Evolutionary conservation across 2,888 invertebrate genomes (phyloP), one percentile per base, ranked within the genome.

Genomic region (Gryllus longicercus): DNA sequence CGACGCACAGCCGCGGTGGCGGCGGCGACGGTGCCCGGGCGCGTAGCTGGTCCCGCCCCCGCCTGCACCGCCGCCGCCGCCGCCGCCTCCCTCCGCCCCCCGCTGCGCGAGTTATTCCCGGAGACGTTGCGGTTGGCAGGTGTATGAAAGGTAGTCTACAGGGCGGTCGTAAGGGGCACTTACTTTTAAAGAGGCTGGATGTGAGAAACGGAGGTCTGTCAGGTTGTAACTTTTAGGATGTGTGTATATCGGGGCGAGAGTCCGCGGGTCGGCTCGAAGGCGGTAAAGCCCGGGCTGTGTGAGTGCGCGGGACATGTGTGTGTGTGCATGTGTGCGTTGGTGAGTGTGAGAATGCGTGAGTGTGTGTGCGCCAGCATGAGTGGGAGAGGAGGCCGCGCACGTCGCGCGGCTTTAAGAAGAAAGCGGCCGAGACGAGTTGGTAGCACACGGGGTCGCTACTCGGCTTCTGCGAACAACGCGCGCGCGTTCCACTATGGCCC

Each of bases 141-240:
- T 63, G 63, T 63, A 63, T 63, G 63, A 63, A 63, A 63, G 63
- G 63, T 63, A 63, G 63, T 63, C 63, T 63, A 63, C 63, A 63
- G 63, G 63, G 63, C 63, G 14, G 63, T n/a, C 63, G 63, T 63
- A 63, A 63, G 63, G 63, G 63, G 63, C 63, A 63, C 63, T 63
- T 63, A 63, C 63, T 63, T 63, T 63, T 63, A 63, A 63, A 63
- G 63, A 16, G 63, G 63, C n/a, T 63, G 16, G 63, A 14, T 63
- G 63, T 63, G 63, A 63, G 63, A 63, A 63, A 63, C 63, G 63
- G 63, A 63, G 63, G 4, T 63, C 63, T 63, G 63, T 63, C 63
- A 63, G 63, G 63, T 63, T 63, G 63, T 63, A 63, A 63, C 63
- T 63, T 63, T 63, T 63, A 63, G 63, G 63, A 63, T 63, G 63